phyloP scores from a whole-genome alignment of 2,797 vertebrate species.

The Arremon brunneinucha region DNA sequence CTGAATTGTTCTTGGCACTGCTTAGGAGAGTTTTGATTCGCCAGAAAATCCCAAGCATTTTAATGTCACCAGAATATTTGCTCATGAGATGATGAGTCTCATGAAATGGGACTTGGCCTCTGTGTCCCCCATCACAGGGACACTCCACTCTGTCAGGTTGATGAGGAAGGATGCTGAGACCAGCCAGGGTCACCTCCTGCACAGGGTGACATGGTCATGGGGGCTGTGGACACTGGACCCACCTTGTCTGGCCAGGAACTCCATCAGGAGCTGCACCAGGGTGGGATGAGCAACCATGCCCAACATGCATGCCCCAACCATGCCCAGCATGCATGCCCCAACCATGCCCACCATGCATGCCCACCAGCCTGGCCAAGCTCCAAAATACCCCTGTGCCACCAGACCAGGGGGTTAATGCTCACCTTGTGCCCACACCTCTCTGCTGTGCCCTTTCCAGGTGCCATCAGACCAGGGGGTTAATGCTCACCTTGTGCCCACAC shows the following conservation, averaged over 20 bases:
- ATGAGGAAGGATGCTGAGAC: neutral
- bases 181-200: neutral
- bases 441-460: neutral
- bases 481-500: neutral
- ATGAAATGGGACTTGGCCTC: neutral
- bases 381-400: accelerated
- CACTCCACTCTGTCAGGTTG: accelerated
- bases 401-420: neutral
- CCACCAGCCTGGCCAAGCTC: neutral
- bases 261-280: neutral
- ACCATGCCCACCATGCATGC: neutral
- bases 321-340: neutral
- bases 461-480: neutral
- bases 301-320: neutral
- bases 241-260: neutral
- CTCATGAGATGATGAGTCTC: neutral
- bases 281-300: neutral
- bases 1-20: slow-evolving; percentile 52
- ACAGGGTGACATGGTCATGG: accelerated
- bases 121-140: neutral
- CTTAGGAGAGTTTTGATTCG: neutral
- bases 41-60: slow-evolving; percentile 47
- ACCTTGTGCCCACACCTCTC: neutral
- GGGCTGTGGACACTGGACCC: neutral
- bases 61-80: neutral